Conservation (phyloP, 2,797 vertebrate species). For the Okamejei kenojei region DNA sequence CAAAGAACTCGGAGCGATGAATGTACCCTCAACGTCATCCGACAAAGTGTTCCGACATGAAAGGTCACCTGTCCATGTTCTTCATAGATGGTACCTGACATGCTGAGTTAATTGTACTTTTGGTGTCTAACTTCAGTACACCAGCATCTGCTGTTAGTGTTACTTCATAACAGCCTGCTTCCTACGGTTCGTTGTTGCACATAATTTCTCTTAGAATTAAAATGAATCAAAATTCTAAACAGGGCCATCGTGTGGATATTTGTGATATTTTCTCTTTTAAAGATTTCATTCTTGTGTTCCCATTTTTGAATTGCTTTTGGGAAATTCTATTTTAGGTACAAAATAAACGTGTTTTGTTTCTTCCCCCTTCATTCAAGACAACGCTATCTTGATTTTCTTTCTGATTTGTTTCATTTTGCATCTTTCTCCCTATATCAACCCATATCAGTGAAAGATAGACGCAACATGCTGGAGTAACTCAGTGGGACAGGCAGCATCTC, state of each 20-base stretch:
- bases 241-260: conserved; percentile 20
- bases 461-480: too few relatives aligned
- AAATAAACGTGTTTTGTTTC: too few relatives aligned
- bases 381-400: not conserved
- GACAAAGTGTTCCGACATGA: too few relatives aligned
- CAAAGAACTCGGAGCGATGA: not conserved
- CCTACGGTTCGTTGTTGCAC: not conserved
- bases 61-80: too few relatives aligned
- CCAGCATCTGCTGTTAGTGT: too few relatives aligned
- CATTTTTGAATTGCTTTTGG: not conserved
- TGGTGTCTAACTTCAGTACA: too few relatives aligned
- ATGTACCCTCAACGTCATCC: not conserved
- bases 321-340: not conserved
- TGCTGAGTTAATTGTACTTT: too few relatives aligned
- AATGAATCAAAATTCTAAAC: not conserved
- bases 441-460: too few relatives aligned
- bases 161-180: too few relatives aligned
- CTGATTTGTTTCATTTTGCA: not conserved
- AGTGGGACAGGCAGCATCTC: too few relatives aligned
- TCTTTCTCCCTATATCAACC: not conserved
- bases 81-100: too few relatives aligned
- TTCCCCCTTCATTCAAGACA: too few relatives aligned
- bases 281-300: not conserved
- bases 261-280: not conserved
- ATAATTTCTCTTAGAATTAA: not conserved